Evolutionary conservation across 2,888 invertebrate species (phyloP), one percentile per base, ranked within the genome.

Genomic region (Isoperla grammatica): DNA sequence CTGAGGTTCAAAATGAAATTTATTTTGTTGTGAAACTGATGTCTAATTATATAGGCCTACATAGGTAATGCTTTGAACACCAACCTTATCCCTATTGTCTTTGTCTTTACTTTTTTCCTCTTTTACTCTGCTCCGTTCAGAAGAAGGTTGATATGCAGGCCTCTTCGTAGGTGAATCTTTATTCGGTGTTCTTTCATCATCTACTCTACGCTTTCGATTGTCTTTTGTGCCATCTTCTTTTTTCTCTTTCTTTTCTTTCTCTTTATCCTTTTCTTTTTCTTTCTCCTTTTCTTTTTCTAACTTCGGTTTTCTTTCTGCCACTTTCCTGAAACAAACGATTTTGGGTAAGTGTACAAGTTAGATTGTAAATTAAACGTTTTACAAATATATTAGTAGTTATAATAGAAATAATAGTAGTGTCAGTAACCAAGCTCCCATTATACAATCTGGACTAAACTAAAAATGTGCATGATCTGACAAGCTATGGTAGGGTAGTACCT

Each of bases 211-310:
- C 46, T 61, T 60, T 13, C 57, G 59, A 43, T 56, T 45, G 15
- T 60, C 61, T 39, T 58, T 57, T 17, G 59, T 55, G 15, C 61
- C 62, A 11, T 61, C 63, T 22, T 60, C 53, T 2, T 60, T 61
- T 19, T 61, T 5, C 13, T 37, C n/a, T 2, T 5, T 17, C 6
- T 20, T 19, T 19, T 61, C 60, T 22, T 57, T 29, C 29, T 29
- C 29, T 39, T 58, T 57, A 19, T 61, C 57, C 17, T 62, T 63
- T 9, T 61, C 63, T 22, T 60, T 56, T 2, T 60, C 63, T 19
- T 61, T 11, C 35, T 37, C 15, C 2, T 2, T 15, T 6, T 19
- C 23, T 19, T 61, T 61, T 22, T 57, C 61, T 22, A 42, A 11
- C 56, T 61, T 63, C 11, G 40, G 22, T 48, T 60, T 59, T 46